Conservation (phyloP, 2,888 invertebrate species). For the Drosophila yooni region DNA sequence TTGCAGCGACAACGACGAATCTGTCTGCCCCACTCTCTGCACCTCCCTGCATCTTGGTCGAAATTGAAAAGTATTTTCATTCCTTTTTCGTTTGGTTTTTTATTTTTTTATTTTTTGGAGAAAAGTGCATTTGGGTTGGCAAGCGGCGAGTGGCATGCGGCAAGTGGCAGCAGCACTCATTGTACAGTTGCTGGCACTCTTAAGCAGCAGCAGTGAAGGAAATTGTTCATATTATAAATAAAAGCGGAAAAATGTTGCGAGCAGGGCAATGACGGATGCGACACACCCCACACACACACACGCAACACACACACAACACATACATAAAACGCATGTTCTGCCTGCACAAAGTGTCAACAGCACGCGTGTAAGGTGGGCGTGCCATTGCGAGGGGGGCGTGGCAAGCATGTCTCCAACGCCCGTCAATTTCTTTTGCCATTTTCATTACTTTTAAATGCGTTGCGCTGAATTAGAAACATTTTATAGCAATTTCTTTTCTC, state of each 20-base stretch:
- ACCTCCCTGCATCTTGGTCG: conserved; percentile 9
- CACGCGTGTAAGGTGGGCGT: conserved; percentile 39
- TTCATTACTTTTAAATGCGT: conserved; percentile 78
- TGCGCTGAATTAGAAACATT: conserved; percentile 76
- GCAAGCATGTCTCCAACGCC: conserved; percentile 39
- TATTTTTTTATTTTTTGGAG: conserved; percentile 5
- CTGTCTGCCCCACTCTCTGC: background rate
- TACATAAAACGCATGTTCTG: conserved; percentile 60
- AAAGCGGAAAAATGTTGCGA: conserved; percentile 77
- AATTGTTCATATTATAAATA: conserved; percentile 80
- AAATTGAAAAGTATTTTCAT: conserved; percentile 75
- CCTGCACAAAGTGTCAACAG: conserved; percentile 50
- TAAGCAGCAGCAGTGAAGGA: conserved; percentile 60
- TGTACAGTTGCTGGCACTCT: conserved; percentile 40
- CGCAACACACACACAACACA: conserved; percentile 29
- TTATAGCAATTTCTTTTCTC: conserved; percentile 48
- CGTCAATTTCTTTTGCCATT: conserved; percentile 65
- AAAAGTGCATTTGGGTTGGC: conserved; percentile 70
- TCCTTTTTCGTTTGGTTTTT: background rate
- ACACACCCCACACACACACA: conserved; percentile 58
- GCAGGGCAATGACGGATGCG: conserved; percentile 75
- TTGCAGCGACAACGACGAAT: conserved; percentile 49
- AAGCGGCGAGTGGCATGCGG: conserved; percentile 59
- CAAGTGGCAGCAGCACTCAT: conserved; percentile 66
- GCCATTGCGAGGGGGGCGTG: background rate